A percentile compares a stretch with the other conserved stretches of the same genome.
Conservation (phyloP, 2,113 vertebrate species). For the Polypterus senegalus region DNA sequence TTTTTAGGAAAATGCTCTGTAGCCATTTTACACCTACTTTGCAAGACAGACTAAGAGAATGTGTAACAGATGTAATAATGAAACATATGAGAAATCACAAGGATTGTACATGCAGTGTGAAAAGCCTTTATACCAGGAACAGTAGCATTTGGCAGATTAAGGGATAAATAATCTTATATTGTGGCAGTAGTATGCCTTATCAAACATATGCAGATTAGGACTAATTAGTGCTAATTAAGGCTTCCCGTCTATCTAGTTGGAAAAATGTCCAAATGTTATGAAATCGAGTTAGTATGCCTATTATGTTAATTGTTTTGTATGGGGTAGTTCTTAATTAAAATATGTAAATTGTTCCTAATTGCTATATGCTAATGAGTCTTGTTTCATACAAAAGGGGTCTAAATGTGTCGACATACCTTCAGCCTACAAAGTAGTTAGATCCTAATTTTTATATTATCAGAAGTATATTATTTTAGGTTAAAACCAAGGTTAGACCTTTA, state of each 20-base stretch:
- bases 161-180: conserved; percentile 64
- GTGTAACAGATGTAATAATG: conserved; percentile 22
- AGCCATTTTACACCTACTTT: too few species aligned
- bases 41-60: too few species aligned
- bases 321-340: conserved; percentile 80
- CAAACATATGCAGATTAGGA: conserved; percentile 85
- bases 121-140: conserved; percentile 54
- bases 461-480: too few species aligned
- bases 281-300: conserved; percentile 77
- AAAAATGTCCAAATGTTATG: conserved; percentile 83
- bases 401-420: conserved; percentile 61
- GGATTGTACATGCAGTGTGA: conserved; percentile 54
- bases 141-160: conserved; percentile 65
- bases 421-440: conserved; percentile 28
- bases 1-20: too few species aligned
- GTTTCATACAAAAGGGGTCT: conserved; percentile 48
- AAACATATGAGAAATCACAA: conserved; percentile 49
- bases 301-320: conserved; percentile 87
- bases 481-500: too few species aligned
- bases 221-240: conserved; percentile 86
- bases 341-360: conserved; percentile 83
- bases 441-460: too few species aligned
- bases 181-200: conserved; percentile 75
- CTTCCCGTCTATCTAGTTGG: conserved; percentile 73
- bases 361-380: conserved; percentile 75